Conservation (phyloP, 2,113 vertebrate genomes). For the Psittacula cyanocephala region DNA sequence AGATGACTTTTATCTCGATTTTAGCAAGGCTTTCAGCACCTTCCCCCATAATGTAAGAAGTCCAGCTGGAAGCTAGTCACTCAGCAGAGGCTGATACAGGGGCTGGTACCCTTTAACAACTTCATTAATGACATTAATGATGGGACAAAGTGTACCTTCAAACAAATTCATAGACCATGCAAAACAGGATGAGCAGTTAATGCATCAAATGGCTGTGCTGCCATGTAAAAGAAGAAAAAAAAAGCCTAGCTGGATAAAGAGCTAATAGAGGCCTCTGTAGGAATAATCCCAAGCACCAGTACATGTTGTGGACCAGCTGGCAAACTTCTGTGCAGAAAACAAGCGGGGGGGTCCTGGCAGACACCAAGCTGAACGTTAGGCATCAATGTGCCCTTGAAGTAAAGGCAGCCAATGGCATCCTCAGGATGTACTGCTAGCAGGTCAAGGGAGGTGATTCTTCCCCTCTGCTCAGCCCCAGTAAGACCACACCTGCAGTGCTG, state of each 20-base stretch:
- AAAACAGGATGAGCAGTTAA: not conserved
- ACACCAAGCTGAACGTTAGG: not conserved
- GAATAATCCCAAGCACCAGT: not conserved
- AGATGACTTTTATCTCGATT: not conserved
- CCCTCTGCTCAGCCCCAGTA: not conserved
- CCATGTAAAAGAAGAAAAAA: not conserved
- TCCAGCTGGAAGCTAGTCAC: not conserved
- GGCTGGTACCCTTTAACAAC: not conserved
- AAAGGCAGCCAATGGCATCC: not conserved
- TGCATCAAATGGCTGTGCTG: not conserved
- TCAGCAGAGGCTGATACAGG: not conserved
- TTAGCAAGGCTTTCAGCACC: not conserved
- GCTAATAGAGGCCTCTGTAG: not conserved
- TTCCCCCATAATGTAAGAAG: not conserved
- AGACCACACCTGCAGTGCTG: not conserved
- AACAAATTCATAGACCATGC: not conserved
- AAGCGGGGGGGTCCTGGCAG: not conserved
- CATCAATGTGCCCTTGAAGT: not conserved
- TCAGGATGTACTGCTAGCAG: not conserved
- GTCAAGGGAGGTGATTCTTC: not conserved
- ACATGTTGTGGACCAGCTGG: accelerated
- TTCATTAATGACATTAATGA: not conserved
- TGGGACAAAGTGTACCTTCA: not conserved
- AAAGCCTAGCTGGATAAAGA: accelerated
- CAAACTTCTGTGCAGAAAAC: not conserved